phyloP scores from a whole-genome alignment of 1,140 invertebrate species.

The Diabrotica virgifera region DNA sequence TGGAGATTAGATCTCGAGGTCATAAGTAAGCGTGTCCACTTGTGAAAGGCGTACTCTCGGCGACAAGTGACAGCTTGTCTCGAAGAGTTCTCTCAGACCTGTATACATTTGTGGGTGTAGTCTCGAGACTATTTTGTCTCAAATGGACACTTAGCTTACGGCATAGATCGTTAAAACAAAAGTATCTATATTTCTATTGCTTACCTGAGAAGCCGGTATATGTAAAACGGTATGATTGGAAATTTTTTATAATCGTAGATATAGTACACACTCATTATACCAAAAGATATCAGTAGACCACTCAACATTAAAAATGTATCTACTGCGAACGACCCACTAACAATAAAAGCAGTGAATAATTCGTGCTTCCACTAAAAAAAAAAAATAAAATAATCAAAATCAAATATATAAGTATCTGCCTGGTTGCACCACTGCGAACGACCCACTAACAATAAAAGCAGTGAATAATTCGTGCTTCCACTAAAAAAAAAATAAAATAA shows the following conservation, averaged over 20 bases:
- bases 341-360: slow-evolving; percentile 40
- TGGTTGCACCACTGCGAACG: slow-evolving; percentile 54
- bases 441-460: slow-evolving; percentile 40
- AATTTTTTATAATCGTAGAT: slow-evolving; percentile 17
- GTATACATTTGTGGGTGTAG: too few relatives aligned
- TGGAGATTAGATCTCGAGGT: too few relatives aligned
- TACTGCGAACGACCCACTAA: slow-evolving; percentile 48
- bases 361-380: slow-evolving; percentile 43
- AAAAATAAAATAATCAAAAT: neutral
- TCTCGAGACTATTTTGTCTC: too few relatives aligned
- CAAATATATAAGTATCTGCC: neutral
- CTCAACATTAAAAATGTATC: slow-evolving; percentile 59
- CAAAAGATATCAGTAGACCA: slow-evolving; percentile 56
- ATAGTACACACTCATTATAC: slow-evolving; percentile 47
- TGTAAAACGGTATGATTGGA: slow-evolving; percentile 22
- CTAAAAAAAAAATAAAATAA: slow-evolving; percentile 31
- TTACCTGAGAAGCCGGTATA: slow-evolving; percentile 28
- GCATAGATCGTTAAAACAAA: too few relatives aligned
- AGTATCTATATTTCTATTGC: neutral
- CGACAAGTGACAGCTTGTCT: too few relatives aligned
- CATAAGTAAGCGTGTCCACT: too few relatives aligned
- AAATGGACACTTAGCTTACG: too few relatives aligned
- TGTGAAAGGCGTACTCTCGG: too few relatives aligned
- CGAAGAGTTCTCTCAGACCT: too few relatives aligned
- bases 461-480: slow-evolving; percentile 39